These are phyloP conservation scores for Petrolisthes cinctipes DNA, from an alignment of 2,888 invertebrate species.

Conservation along the genomic window DNA sequence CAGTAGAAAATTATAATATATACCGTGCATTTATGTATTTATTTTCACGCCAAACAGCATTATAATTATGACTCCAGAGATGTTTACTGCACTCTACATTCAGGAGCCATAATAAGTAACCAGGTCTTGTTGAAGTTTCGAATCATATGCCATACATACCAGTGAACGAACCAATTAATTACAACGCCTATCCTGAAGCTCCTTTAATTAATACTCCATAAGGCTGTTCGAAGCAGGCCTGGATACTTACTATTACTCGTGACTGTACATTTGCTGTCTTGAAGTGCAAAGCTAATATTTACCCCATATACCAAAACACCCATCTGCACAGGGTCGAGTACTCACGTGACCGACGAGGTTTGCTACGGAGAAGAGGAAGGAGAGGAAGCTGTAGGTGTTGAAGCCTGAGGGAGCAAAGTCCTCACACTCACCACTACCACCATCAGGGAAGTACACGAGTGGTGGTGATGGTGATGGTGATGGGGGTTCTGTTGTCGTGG, in stretches of 20 bases:
- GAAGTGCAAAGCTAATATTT: too few species aligned
- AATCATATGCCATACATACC: too few species aligned
- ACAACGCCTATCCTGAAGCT: too few species aligned
- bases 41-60: not conserved
- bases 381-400: conserved; percentile 59
- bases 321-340: not conserved
- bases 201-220: too few species aligned
- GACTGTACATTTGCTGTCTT: too few species aligned
- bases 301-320: too few species aligned
- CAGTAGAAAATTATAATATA: not conserved
- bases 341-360: conserved; percentile 49
- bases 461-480: conserved; percentile 31
- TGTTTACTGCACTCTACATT: not conserved
- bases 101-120: too few species aligned
- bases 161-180: too few species aligned
- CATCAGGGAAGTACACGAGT: conserved; percentile 49
- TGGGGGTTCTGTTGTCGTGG: conserved; percentile 13
- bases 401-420: conserved; percentile 26
- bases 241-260: too few species aligned
- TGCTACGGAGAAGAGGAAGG: conserved; percentile 56
- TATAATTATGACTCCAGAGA: not conserved
- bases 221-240: too few species aligned
- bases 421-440: conserved; percentile 24
- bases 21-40: not conserved
- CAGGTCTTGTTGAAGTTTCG: too few species aligned